Evolutionary conservation across 2,113 vertebrate genomes (phyloP).

Genomic region (Numida meleagris): DNA sequence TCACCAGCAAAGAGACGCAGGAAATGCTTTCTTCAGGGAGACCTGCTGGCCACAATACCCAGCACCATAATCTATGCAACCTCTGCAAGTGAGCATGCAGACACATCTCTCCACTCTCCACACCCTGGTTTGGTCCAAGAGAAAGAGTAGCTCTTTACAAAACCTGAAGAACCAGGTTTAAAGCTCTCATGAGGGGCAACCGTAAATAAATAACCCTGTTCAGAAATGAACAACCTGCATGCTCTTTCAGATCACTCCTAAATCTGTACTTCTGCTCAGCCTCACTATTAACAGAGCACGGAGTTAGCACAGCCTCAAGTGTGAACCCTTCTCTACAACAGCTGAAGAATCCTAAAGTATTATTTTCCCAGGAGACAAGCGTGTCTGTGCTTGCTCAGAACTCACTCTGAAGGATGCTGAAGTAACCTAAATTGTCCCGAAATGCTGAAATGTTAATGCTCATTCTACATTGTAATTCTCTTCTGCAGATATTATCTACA

Average conservation of each 20-base stretch:
- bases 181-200: background rate
- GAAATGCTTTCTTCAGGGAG: rapidly evolving
- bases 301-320: background rate
- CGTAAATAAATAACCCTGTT: background rate
- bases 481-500: background rate
- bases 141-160: background rate
- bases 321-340: background rate
- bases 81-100: background rate
- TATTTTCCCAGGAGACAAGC: slow-evolving; percentile 24
- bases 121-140: background rate
- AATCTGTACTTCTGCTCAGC: background rate
- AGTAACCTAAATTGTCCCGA: slow-evolving; percentile 1
- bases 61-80: background rate
- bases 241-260: background rate
- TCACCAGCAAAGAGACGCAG: background rate
- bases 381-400: slow-evolving; percentile 20
- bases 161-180: background rate
- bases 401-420: slow-evolving; percentile 4
- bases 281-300: background rate
- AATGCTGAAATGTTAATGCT: background rate
- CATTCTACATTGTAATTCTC: background rate
- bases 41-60: background rate
- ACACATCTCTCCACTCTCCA: background rate
- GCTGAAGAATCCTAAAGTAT: background rate
- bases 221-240: background rate